Percentiles rank a stretch among this genome's conserved stretches.
Evolutionary conservation across 2,888 invertebrate genomes (phyloP).

Genomic region (Scaeva pyrastri): DNA sequence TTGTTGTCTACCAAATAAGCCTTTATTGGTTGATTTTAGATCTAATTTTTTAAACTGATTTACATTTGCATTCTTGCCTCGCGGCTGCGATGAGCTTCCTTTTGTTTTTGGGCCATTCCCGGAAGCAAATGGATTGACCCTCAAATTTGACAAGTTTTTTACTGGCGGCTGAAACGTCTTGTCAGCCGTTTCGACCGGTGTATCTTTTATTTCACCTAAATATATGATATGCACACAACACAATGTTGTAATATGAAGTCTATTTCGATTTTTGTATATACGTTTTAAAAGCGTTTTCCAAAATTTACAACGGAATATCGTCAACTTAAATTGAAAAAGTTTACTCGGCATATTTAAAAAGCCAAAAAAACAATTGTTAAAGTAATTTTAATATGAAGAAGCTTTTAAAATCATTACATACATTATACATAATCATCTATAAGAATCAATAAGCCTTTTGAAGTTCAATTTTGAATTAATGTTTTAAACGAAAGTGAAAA

Average conservation of each 20-base stretch:
- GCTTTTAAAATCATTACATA: too few species aligned
- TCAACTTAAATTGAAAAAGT: too few species aligned
- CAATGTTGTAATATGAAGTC: constrained; percentile 16
- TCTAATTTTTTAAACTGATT: constrained; percentile 50
- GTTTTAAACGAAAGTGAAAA: too few species aligned
- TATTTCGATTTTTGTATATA: not conserved
- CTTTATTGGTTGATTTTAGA: constrained; percentile 52
- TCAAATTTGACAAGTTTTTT: constrained; percentile 74
- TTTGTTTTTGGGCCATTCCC: constrained; percentile 76
- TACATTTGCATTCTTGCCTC: constrained; percentile 34
- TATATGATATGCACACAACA: constrained; percentile 33
- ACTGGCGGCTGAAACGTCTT: constrained; percentile 69
- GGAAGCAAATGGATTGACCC: constrained; percentile 77
- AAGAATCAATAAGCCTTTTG: too few species aligned
- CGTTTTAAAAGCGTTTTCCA: constrained; percentile 63
- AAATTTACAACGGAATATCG: not conserved
- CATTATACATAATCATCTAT: too few species aligned
- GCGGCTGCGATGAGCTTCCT: constrained; percentile 59
- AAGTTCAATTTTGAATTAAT: too few species aligned
- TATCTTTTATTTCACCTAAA: constrained; percentile 60
- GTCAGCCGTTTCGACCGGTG: constrained; percentile 70
- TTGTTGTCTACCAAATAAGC: constrained; percentile 79
- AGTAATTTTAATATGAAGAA: too few species aligned
- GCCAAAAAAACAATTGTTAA: too few species aligned
- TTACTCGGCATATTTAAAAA: too few species aligned